phyloP scores from a whole-genome alignment of 2,113 vertebrate genomes.

The Fregetta grallaria region DNA sequence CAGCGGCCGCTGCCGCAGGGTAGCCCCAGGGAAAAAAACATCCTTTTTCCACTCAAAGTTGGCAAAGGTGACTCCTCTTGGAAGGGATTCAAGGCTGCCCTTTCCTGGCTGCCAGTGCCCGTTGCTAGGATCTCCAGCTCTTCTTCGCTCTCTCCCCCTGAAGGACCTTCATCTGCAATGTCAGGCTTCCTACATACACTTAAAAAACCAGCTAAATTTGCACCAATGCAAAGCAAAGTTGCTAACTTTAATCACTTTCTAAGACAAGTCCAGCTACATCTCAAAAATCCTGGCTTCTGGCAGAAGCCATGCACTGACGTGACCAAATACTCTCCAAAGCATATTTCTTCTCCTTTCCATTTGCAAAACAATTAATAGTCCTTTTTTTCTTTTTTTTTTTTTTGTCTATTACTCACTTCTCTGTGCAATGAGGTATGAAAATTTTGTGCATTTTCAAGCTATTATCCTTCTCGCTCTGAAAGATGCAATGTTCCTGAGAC shows the following conservation, averaged over 20 bases:
- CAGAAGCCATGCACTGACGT: neutral
- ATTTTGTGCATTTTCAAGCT: neutral
- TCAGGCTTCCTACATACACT: neutral
- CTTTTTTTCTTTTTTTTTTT: neutral
- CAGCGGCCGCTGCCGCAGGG: neutral
- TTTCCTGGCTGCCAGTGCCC: neutral
- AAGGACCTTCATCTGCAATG: neutral
- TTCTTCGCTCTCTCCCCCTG: neutral
- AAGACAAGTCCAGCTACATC: neutral
- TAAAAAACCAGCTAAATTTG: neutral
- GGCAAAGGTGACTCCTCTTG: neutral
- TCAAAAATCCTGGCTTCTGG: neutral
- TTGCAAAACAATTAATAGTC: neutral
- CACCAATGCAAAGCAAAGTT: neutral
- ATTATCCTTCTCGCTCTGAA: neutral
- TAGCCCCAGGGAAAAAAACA: neutral
- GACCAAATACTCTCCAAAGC: neutral
- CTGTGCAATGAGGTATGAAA: neutral
- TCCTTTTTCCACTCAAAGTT: neutral
- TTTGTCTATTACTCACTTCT: neutral
- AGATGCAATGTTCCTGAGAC: accelerated
- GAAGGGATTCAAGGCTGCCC: neutral
- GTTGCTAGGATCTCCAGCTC: neutral
- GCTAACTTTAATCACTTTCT: neutral
- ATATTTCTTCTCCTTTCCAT: neutral